Evolutionary conservation across 2,113 vertebrate genomes (phyloP), one percentile per base, ranked within the genome.

Genomic region (sheep (Ovis aries)): DNA sequence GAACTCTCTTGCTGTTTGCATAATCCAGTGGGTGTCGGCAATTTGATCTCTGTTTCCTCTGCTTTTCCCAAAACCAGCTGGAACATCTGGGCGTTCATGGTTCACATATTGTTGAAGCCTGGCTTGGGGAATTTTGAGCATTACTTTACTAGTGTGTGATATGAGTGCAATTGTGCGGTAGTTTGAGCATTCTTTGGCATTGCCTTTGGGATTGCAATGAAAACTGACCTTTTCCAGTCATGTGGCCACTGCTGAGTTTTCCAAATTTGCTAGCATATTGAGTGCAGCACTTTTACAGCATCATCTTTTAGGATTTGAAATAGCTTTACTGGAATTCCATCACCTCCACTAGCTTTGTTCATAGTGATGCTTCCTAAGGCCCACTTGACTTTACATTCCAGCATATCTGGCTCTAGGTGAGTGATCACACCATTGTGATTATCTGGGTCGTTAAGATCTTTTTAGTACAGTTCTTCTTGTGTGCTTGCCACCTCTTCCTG

Each of bases 11-110:
- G 8, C 8, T 71, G 21, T 71, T 71, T 21, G 0, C 0, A 71
- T 36, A 5, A 21, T 36, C 17, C n/a, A 71, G 4, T 0, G 0
- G n/a, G 1, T 36, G n/a, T 71, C 0, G 4, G 9, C 64, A 71
- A 3, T 36, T 36, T 11, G n/a, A 71, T 36, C 64, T 71, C 64
- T 71, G 64, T 17, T 21, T 71, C n/a, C 17, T 21, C 64, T 71
- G 64, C 4, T 10, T 71, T 71, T 71, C 21, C 17, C 2, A 36
- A 36, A 67, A 71, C n/a, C n/a, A 71, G n/a, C 17, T 71, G 2
- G 0, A 21, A 71, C 9, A 36, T 36, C 17, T 21, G 64, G 33
- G 3, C 21, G 9, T 36, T 36, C 64, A 21, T 0, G 0, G 9
- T 71, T 71, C n/a, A 71, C n/a, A 21, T 71, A 36, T 11, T 71